Evolutionary conservation across 1,140 invertebrate genomes (phyloP).

Genomic region (Homarus americanus): DNA sequence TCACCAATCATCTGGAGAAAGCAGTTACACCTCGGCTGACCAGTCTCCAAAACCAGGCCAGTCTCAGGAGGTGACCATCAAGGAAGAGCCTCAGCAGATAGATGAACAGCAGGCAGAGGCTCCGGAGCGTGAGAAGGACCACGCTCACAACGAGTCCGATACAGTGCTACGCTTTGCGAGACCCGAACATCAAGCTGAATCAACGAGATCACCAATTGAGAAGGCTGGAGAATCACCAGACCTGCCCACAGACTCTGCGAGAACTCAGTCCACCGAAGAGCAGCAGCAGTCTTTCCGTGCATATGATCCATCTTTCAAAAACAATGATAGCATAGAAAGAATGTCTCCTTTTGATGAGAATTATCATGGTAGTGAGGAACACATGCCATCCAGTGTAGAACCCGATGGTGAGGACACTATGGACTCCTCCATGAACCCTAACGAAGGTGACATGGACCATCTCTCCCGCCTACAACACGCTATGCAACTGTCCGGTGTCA

Average conservation of each 20-base stretch:
- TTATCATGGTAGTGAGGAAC: slow-evolving; percentile 42
- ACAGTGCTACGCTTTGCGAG: not conserved
- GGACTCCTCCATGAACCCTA: slow-evolving; percentile 10
- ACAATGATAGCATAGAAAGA: slow-evolving; percentile 34
- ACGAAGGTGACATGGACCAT: slow-evolving; percentile 69
- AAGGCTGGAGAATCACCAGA: slow-evolving; percentile 66
- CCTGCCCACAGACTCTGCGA: slow-evolving; percentile 58
- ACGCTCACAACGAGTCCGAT: not conserved
- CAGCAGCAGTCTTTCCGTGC: slow-evolving; percentile 24
- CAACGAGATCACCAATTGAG: slow-evolving; percentile 51
- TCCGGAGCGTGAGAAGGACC: not conserved
- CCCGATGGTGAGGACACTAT: slow-evolving; percentile 43
- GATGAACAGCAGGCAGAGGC: not conserved
- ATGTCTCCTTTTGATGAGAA: slow-evolving; percentile 61
- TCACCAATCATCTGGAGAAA: not conserved
- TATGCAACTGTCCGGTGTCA: slow-evolving; percentile 68
- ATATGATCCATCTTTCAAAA: slow-evolving; percentile 14
- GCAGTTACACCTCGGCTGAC: not conserved
- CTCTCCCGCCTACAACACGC: slow-evolving; percentile 75
- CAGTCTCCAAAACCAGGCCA: slow-evolving; percentile 30
- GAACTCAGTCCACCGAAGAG: slow-evolving; percentile 40
- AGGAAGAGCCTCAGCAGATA: not conserved
- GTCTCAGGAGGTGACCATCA: slow-evolving; percentile 15
- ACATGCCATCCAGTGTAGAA: slow-evolving; percentile 47
- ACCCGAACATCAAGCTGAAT: slow-evolving; percentile 41